Evolutionary conservation across 1,140 invertebrate species (phyloP), one percentile per base, ranked within the genome.

Genomic region (Rhizoglyphus robini): DNA sequence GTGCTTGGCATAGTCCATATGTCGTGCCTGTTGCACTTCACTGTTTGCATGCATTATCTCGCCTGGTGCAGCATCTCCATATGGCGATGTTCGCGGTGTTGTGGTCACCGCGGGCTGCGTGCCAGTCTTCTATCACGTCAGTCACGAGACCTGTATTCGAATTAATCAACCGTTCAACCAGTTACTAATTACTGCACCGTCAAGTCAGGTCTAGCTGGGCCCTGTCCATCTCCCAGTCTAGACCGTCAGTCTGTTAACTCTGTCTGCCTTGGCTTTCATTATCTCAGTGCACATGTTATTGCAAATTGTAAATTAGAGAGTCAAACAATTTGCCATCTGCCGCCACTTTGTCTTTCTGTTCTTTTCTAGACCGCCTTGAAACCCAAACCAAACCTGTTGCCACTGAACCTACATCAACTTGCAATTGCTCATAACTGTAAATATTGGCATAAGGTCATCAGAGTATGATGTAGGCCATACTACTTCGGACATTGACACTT

Each of bases 81-180:
- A 41, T 41, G 36, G 8, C 31, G 51, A 32, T 54, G 51, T 11
- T 15, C 23, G 20, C 23, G 8, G 20, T 54, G 8, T 54, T 11
- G 51, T 8, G 8, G 20, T 54, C 51, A 20, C 8, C 51, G 20
- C 31, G 20, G 15, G 20, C 51, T 46, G 41, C 15, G 41, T 23
- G 41, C 41, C n/a, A n/a, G n/a, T n/a, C n/a, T n/a, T 11, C 51
- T 11, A 5, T 8, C 51, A 54, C 51, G 51, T 54, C 51, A 54
- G 51, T 54, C 51, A 54, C 51, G 51, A 54, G 51, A 54, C 51
- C 51, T 54, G 51, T 54, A 27, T 8, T 54, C 23, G 51, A 54
- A 54, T 54, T 54, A 54, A 54, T 54, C 51, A 54, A 54, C 51
- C 51, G 51, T 54, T 54, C 51, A 54, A 54, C 51, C 51, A 54